Percentiles rank a stretch among this genome's conserved stretches.
phyloP scores from a whole-genome alignment of 2,113 vertebrate species.

The Engystomops pustulosus region DNA sequence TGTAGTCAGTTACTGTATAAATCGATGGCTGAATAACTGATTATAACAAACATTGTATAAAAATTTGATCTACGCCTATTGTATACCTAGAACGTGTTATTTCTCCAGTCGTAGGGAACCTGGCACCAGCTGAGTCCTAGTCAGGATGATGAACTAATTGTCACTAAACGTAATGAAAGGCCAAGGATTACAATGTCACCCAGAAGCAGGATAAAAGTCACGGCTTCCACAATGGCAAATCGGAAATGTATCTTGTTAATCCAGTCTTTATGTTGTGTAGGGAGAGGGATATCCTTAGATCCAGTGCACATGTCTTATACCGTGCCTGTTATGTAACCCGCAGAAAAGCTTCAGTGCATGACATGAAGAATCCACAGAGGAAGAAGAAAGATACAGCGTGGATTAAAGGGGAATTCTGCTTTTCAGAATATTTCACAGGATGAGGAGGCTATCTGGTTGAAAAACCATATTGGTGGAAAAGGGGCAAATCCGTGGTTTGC shows the following conservation, averaged over 20 bases:
- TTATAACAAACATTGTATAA: not conserved
- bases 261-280: conserved; percentile 13
- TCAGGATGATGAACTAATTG: conserved; percentile 59
- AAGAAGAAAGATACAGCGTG: not conserved
- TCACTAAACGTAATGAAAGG: conserved; percentile 62
- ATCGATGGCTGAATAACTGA: too few relatives aligned
- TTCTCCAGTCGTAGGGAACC: not conserved
- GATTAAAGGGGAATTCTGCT: not conserved
- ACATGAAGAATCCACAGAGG: not conserved
- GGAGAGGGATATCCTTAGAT: conserved; percentile 26
- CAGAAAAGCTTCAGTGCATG: not conserved
- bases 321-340: conserved; percentile 34
- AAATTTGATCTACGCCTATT: not conserved
- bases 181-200: conserved; percentile 49
- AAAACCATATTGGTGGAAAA: too few relatives aligned
- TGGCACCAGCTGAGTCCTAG: conserved; percentile 21
- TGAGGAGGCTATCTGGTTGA: not conserved
- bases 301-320: conserved; percentile 27
- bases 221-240: conserved; percentile 59
- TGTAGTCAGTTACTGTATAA: not conserved
- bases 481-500: too few relatives aligned
- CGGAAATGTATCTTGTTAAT: conserved; percentile 63
- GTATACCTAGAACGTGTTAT: not conserved
- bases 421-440: not conserved
- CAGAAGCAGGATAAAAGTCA: conserved; percentile 58